Percentiles rank a stretch among this genome's conserved stretches.
phyloP scores from a whole-genome alignment of 1,140 invertebrate species.

The Cotesia vestalis region DNA sequence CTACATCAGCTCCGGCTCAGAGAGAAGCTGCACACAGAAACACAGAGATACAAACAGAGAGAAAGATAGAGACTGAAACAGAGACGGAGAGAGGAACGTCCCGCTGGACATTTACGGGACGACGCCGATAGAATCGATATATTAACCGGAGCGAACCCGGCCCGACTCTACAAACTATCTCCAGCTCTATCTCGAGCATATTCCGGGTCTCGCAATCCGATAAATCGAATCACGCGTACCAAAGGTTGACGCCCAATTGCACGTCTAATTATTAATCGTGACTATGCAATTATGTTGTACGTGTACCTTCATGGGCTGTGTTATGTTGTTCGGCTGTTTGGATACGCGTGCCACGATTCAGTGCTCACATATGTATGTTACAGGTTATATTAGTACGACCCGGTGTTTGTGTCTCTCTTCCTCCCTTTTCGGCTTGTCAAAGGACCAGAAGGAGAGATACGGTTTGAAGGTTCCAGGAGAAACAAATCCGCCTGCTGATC shows the following conservation, averaged over 20 bases:
- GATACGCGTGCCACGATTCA: conserved; percentile 41
- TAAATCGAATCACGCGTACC: conserved; percentile 60
- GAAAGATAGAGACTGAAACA: not conserved
- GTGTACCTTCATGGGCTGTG: conserved; percentile 40
- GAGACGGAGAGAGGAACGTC: not conserved
- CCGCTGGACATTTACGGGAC: conserved; percentile 2
- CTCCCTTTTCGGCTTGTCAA: not conserved
- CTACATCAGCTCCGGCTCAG: too few relatives aligned
- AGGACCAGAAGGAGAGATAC: not conserved
- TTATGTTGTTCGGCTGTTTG: conserved; percentile 49
- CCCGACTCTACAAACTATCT: too few relatives aligned
- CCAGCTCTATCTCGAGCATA: not conserved
- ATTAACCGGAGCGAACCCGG: not conserved
- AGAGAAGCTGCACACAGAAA: too few relatives aligned
- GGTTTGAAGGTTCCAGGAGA: not conserved
- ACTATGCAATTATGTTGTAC: conserved; percentile 56
- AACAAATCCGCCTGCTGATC: conserved; percentile 37
- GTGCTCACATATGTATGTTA: not conserved
- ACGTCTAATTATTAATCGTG: conserved; percentile 64
- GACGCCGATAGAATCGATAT: conserved; percentile 13
- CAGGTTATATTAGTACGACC: not conserved
- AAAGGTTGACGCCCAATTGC: conserved; percentile 57
- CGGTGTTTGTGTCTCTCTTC: not conserved
- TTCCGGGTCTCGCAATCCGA: conserved; percentile 40
- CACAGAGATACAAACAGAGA: too few relatives aligned